A percentile compares a stretch with the other conserved stretches of the same genome.
Evolutionary conservation across 2,797 vertebrate species (phyloP).

Genomic region (Neoniphon sammara): DNA sequence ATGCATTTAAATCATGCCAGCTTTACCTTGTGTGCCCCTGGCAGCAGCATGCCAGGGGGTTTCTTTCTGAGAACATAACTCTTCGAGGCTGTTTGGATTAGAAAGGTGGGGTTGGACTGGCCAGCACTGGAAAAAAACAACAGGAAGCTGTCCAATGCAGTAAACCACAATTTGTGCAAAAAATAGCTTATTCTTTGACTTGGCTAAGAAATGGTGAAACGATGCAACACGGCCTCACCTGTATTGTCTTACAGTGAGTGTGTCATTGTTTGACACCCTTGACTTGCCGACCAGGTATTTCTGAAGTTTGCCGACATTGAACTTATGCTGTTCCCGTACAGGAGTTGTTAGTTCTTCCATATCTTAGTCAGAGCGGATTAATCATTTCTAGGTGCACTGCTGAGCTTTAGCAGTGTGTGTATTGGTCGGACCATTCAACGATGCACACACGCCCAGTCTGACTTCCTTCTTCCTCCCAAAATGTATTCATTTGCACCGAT

Average conservation of each 20-base stretch:
- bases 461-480: neutral
- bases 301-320: conserved; percentile 80
- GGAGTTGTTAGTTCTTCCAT: conserved; percentile 78
- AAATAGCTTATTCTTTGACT: neutral
- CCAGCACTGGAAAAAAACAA: conserved; percentile 80
- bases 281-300: conserved; percentile 80
- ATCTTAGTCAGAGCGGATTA: conserved; percentile 29
- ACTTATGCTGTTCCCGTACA: conserved; percentile 84
- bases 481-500: neutral
- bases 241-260: conserved; percentile 86
- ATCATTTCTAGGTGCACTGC: conserved; percentile 31
- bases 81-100: conserved; percentile 82
- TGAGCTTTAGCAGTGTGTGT: neutral
- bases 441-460: conserved; percentile 1
- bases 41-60: conserved; percentile 90
- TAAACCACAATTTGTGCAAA: neutral
- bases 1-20: neutral
- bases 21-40: conserved; percentile 88
- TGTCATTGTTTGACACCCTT: conserved; percentile 71
- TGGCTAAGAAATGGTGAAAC: too few relatives aligned
- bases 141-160: neutral
- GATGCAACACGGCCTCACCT: conserved; percentile 77
- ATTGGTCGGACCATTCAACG: conserved; percentile 34
- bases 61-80: conserved; percentile 93
- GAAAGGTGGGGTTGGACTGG: conserved; percentile 95